A percentile compares a stretch with the other conserved stretches of the same genome.
These are phyloP conservation scores for Ahaetulla prasina DNA, from an alignment of 2,113 vertebrate species.

Conservation along the genomic window DNA sequence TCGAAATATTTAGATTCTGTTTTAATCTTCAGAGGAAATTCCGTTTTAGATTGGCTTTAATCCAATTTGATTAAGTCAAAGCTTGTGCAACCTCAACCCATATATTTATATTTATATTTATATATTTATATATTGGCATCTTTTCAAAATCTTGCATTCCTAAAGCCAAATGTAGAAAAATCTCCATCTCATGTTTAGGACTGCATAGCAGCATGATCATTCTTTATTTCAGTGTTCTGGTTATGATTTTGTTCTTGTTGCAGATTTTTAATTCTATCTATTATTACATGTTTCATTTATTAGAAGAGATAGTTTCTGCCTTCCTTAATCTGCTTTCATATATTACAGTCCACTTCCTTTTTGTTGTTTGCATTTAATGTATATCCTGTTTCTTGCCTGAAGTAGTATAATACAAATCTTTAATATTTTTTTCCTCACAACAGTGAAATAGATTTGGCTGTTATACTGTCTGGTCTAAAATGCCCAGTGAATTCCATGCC, in stretches of 20 bases:
- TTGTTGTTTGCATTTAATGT: background rate
- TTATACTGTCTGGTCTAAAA: background rate
- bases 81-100: background rate
- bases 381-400: background rate
- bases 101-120: background rate
- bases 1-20: background rate
- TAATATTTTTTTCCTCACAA: background rate
- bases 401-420: background rate
- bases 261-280: background rate
- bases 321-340: background rate
- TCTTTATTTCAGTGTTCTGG: background rate
- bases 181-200: background rate
- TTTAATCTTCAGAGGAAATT: background rate
- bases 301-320: background rate
- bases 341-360: background rate
- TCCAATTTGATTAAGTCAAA: background rate
- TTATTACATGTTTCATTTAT: background rate
- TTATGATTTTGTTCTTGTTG: background rate
- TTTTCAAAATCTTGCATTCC: background rate
- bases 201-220: background rate
- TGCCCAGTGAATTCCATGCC: background rate
- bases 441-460: background rate
- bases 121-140: background rate
- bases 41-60: background rate
- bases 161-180: background rate